Conservation (phyloP, 2,888 invertebrate genomes). For the Oxycera nigricornis region DNA sequence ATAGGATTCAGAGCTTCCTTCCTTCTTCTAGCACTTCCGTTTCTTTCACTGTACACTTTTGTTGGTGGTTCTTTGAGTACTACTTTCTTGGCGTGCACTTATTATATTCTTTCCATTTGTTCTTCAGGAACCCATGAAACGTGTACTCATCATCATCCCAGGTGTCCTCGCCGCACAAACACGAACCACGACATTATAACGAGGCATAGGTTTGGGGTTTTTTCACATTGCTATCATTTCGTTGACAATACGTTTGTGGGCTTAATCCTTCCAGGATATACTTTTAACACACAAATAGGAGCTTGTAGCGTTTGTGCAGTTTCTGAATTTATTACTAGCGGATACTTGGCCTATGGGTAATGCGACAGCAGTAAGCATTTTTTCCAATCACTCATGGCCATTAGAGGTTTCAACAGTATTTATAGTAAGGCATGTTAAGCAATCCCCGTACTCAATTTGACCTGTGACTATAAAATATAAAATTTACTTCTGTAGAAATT, state of each 20-base stretch:
- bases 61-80: constrained; percentile 11
- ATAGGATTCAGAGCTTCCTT: background rate
- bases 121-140: background rate
- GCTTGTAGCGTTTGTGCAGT: constrained; percentile 22
- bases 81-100: background rate
- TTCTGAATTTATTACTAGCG: no score
- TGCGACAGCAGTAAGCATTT: no score
- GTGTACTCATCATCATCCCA: constrained; percentile 7
- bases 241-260: constrained; percentile 19
- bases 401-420: no score
- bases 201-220: constrained; percentile 19
- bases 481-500: no score
- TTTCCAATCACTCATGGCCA: no score
- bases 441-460: no score
- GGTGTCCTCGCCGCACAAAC: background rate
- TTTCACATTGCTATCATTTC: constrained; percentile 18
- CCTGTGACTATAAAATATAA: no score
- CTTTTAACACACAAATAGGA: constrained; percentile 32
- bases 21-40: background rate
- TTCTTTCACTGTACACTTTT: constrained; percentile 25
- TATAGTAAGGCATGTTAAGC: no score
- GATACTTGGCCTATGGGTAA: no score
- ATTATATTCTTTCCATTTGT: background rate
- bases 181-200: constrained; percentile 12
- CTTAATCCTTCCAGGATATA: constrained; percentile 31